Conservation (phyloP, 2,113 vertebrate genomes). For the Athene cunicularia region DNA sequence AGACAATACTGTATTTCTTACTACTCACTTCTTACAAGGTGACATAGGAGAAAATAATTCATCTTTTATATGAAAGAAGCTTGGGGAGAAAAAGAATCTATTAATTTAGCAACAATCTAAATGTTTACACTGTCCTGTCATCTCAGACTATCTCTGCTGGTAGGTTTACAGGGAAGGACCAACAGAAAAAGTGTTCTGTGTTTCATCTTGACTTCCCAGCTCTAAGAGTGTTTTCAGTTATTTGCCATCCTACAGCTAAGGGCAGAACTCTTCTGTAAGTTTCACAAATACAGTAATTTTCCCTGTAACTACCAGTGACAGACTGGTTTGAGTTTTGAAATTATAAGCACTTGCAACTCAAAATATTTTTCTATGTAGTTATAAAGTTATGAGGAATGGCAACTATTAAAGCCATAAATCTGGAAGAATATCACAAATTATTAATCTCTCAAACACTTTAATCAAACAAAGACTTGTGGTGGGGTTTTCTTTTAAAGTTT, state of each 20-base stretch:
- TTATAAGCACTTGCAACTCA: not conserved
- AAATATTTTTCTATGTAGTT: not conserved
- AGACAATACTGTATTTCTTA: not conserved
- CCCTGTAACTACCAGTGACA: not conserved
- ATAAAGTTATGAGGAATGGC: not conserved
- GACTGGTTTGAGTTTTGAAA: not conserved
- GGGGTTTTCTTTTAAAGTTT: not conserved
- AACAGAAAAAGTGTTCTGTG: not conserved
- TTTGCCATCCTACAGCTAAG: not conserved
- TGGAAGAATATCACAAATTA: not conserved
- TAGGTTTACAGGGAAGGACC: not conserved
- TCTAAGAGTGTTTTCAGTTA: not conserved
- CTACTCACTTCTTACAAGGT: not conserved
- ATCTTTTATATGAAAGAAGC: not conserved
- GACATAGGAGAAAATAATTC: not conserved
- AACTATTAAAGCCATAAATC: not conserved
- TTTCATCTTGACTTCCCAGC: not conserved
- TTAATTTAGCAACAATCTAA: not conserved
- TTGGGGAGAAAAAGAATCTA: rapidly evolving
- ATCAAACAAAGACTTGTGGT: not conserved
- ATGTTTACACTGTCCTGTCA: not conserved
- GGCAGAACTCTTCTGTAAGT: not conserved
- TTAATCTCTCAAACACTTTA: not conserved
- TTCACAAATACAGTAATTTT: not conserved
- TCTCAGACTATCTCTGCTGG: not conserved